Conservation (phyloP, 2,888 invertebrate species). For the Drosophila dives region DNA sequence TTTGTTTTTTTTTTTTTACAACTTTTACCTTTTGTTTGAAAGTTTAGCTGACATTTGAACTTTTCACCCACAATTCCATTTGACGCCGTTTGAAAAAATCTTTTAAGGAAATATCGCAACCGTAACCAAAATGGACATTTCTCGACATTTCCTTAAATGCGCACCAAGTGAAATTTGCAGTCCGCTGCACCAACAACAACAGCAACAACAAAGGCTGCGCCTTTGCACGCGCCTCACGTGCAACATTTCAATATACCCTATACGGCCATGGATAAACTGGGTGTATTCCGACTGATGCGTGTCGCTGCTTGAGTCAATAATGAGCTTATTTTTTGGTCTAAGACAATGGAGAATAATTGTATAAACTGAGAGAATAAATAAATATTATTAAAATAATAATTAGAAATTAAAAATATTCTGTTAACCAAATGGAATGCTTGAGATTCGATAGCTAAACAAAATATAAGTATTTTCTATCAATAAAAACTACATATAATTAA, state of each 20-base stretch:
- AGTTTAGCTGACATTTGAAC: conserved; percentile 78
- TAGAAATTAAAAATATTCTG: neutral
- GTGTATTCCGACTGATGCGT: conserved; percentile 5
- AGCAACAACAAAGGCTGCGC: conserved; percentile 59
- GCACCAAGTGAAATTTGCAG: conserved; percentile 75
- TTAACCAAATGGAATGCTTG: no score
- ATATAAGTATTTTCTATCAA: neutral
- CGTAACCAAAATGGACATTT: conserved; percentile 78
- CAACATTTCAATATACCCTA: conserved; percentile 46
- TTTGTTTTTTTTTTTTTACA: conserved; percentile 23
- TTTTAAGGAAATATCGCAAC: conserved; percentile 71
- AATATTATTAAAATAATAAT: neutral
- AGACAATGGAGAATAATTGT: neutral
- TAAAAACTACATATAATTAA: neutral
- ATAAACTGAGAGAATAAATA: neutral
- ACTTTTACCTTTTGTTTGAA: conserved; percentile 79
- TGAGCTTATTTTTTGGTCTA: rapidly evolving
- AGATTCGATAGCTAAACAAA: neutral
- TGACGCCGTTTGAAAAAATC: conserved; percentile 57
- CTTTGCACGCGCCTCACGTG: conserved; percentile 70
- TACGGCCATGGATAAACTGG: neutral
- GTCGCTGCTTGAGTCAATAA: neutral
- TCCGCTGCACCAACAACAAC: conserved; percentile 14
- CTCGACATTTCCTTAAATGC: conserved; percentile 82
- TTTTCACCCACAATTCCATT: conserved; percentile 82